Evolutionary conservation across 2,113 vertebrate species (phyloP).

Genomic region (Cyprinodon brontotheroides): DNA sequence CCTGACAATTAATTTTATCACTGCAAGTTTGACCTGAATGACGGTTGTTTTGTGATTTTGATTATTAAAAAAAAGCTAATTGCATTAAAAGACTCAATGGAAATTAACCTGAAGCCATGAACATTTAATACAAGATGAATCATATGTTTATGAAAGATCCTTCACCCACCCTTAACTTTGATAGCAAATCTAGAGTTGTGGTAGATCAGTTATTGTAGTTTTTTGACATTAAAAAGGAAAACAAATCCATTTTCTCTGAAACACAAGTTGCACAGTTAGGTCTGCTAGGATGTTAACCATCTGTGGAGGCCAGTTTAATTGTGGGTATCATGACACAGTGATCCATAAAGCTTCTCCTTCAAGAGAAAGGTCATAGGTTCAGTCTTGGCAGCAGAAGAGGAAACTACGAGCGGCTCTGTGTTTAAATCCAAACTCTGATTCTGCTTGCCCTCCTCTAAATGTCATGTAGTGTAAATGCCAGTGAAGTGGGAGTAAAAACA

Average conservation of each 20-base stretch:
- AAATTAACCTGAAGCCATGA: not conserved
- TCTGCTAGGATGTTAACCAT: not conserved
- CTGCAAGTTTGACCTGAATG: not conserved
- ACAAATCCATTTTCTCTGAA: not conserved
- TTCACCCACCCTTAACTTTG: not conserved
- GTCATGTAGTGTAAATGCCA: conserved; percentile 9
- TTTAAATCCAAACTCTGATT: rapidly evolving
- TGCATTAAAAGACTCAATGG: not conserved
- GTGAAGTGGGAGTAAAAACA: conserved; percentile 3
- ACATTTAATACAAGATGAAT: not conserved
- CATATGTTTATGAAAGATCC: not conserved
- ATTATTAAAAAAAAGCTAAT: not conserved
- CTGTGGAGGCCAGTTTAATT: conserved; percentile 7
- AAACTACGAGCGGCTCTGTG: conserved; percentile 3
- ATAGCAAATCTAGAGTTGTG: not conserved
- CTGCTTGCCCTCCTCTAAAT: not conserved
- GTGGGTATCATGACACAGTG: not conserved
- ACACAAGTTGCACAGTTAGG: not conserved
- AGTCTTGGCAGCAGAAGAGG: not conserved
- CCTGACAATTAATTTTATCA: not conserved
- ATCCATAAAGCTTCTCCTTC: conserved; percentile 16
- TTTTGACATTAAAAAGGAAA: not conserved
- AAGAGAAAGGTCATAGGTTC: conserved; percentile 13
- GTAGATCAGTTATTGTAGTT: not conserved
- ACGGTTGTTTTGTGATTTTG: not conserved